Conservation (phyloP, 2,888 invertebrate genomes). For the Sphaerophoria rueppellii region DNA sequence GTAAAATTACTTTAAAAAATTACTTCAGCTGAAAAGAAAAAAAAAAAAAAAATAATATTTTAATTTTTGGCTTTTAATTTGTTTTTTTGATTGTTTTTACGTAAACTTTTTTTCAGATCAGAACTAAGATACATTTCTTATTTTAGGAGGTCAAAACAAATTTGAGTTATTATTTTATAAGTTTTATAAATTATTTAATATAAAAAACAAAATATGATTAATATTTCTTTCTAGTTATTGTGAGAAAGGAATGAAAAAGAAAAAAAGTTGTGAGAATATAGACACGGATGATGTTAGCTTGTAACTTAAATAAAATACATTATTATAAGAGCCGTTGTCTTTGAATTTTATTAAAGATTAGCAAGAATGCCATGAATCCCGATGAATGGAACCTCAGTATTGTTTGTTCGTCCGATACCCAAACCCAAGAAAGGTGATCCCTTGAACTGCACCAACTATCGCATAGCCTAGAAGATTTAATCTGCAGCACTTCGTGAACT, state of each 20-base stretch:
- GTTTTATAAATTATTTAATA: conserved; percentile 43
- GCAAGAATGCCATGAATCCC: no score
- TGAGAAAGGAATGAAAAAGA: conserved; percentile 1
- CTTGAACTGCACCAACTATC: no score
- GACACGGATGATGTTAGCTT: conserved; percentile 13
- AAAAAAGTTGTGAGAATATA: conserved; percentile 8
- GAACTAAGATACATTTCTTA: conserved; percentile 15
- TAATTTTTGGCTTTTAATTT: no score
- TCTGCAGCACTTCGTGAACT: no score
- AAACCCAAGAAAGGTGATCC: no score
- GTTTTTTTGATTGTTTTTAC: conserved; percentile 2
- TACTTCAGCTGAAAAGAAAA: no score
- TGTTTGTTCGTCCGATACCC: no score
- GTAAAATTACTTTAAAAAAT: no score
- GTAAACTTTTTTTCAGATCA: neutral
- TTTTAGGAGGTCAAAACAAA: conserved; percentile 6
- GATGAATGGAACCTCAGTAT: no score
- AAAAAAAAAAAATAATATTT: no score
- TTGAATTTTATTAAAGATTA: neutral
- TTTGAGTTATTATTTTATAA: conserved; percentile 32
- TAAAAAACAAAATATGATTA: conserved; percentile 10
- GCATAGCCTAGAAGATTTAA: no score
- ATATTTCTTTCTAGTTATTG: neutral
- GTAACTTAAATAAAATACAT: conserved; percentile 6
- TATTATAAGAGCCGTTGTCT: neutral